Conservation (phyloP, 2,888 invertebrate species). For the Blastobasis adustella region DNA sequence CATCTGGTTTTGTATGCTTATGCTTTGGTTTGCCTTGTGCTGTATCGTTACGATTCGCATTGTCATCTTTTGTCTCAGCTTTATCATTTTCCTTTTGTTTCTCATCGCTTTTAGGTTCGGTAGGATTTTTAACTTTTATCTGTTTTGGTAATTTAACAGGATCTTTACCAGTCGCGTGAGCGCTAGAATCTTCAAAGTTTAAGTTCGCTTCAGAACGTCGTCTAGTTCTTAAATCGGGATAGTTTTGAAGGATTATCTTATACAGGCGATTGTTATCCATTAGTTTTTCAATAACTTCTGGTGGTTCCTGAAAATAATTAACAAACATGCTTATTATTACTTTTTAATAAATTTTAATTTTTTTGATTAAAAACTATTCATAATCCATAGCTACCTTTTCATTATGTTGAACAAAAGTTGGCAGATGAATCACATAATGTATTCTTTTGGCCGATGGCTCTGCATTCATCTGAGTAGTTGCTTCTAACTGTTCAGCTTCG, state of each 20-base stretch:
- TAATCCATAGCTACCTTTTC: constrained; percentile 83
- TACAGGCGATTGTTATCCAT: constrained; percentile 77
- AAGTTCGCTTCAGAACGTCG: too few relatives aligned
- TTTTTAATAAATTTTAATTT: too few relatives aligned
- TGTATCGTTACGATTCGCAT: constrained; percentile 6
- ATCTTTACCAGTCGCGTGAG: too few relatives aligned
- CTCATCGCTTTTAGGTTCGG: constrained; percentile 16
- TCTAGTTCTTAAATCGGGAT: constrained; percentile 78
- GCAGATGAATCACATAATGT: too few relatives aligned
- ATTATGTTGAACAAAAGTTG: constrained; percentile 78
- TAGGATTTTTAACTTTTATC: constrained; percentile 34
- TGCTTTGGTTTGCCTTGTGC: constrained; percentile 11
- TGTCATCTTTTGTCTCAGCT: constrained; percentile 12
- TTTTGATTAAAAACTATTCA: too few relatives aligned
- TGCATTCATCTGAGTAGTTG: too few relatives aligned
- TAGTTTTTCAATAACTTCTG: constrained; percentile 81
- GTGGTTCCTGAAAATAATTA: constrained; percentile 82
- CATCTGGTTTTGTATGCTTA: background rate
- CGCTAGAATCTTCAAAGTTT: too few relatives aligned
- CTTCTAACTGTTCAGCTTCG: too few relatives aligned
- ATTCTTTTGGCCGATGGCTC: too few relatives aligned
- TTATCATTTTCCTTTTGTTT: constrained; percentile 15
- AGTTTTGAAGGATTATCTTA: constrained; percentile 81
- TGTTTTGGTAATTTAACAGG: constrained; percentile 41
- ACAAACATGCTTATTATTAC: too few relatives aligned